Conservation (phyloP, 2,113 vertebrate genomes). For the Macrotis lagotis region DNA sequence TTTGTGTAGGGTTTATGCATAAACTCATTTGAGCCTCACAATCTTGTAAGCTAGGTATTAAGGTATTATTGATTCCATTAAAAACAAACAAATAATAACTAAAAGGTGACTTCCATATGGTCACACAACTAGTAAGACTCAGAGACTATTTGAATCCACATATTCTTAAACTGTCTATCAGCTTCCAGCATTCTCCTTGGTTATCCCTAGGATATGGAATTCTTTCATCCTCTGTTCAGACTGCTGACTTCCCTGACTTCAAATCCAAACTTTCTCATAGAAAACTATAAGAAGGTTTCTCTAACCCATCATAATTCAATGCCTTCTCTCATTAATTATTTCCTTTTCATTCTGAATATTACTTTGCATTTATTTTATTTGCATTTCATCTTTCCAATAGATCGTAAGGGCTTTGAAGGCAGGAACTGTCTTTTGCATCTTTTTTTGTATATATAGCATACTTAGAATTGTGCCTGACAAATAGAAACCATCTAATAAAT, state of each 20-base stretch:
- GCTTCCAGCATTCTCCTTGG: background rate
- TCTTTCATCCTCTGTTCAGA: background rate
- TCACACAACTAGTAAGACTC: background rate
- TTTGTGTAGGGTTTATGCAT: background rate
- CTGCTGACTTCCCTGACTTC: background rate
- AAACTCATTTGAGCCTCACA: background rate
- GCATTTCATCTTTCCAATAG: background rate
- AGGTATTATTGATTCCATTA: background rate
- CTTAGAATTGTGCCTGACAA: too few species aligned
- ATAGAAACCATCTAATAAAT: too few species aligned
- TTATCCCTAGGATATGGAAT: background rate
- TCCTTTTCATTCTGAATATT: too few species aligned
- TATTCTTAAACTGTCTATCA: background rate
- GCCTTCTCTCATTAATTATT: background rate
- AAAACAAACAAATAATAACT: background rate
- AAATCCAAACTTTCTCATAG: background rate
- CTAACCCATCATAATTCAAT: background rate
- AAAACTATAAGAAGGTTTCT: background rate
- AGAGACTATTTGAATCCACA: background rate
- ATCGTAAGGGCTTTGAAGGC: background rate
- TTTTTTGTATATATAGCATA: too few species aligned
- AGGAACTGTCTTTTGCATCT: too few species aligned
- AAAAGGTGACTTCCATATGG: background rate
- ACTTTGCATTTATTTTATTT: too few species aligned
- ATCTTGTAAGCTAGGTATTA: background rate